Evolutionary conservation across 2,888 invertebrate genomes (phyloP).

Genomic region (Lasius fuliginosus): DNA sequence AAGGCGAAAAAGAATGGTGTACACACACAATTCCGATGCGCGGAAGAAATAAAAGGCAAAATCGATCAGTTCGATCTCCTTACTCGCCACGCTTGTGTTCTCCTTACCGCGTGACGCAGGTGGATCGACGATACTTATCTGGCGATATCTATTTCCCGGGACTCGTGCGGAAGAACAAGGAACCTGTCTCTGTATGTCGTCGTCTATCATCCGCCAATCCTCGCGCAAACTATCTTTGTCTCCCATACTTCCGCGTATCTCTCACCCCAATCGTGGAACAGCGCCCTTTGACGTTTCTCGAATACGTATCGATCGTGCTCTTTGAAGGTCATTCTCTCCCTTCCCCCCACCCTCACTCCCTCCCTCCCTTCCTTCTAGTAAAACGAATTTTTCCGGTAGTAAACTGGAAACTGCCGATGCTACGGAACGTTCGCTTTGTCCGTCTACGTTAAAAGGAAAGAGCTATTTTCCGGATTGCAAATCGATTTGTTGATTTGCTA

Average conservation of each 20-base stretch:
- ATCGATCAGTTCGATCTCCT: conserved; percentile 47
- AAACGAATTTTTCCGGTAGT: conserved; percentile 38
- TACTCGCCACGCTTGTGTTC: conserved; percentile 28
- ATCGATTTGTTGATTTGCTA: conserved; percentile 6
- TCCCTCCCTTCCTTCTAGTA: neutral
- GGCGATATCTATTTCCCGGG: conserved; percentile 50
- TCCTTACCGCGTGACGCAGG: conserved; percentile 40
- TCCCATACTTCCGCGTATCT: conserved; percentile 36
- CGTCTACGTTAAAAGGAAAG: conserved; percentile 4
- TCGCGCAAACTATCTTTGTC: conserved; percentile 47
- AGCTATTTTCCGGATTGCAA: conserved; percentile 22
- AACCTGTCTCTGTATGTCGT: conserved; percentile 1
- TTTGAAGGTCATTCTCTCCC: conserved; percentile 36
- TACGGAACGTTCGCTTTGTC: neutral
- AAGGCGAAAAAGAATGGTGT: neutral
- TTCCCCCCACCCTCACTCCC: neutral
- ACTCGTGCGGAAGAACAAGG: conserved; percentile 28
- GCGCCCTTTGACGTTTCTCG: conserved; percentile 39
- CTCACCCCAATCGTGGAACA: neutral
- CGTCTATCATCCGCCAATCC: conserved; percentile 63
- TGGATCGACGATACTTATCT: conserved; percentile 48
- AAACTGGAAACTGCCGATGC: conserved; percentile 25
- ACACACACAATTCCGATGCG: conserved; percentile 7
- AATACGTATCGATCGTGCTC: conserved; percentile 43
- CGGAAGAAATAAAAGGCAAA: conserved; percentile 55